A percentile compares a stretch with the other conserved stretches of the same genome.
These are phyloP conservation scores for Anastrepha obliqua DNA, from an alignment of 1,140 invertebrate genomes.

Conservation along the genomic window DNA sequence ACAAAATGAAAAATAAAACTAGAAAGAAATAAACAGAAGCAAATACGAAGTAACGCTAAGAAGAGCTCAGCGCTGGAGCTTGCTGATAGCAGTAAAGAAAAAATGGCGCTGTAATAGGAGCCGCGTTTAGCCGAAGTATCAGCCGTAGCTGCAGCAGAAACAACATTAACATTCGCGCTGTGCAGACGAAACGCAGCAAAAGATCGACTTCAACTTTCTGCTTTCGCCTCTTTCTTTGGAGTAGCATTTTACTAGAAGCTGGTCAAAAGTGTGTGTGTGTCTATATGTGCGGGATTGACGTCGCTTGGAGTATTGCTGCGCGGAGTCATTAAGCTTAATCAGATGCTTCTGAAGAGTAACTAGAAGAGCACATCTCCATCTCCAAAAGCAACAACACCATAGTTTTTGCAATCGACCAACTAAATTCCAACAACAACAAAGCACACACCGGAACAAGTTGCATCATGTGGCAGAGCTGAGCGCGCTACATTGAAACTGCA, in stretches of 20 bases:
- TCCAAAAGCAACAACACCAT: neutral
- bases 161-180: neutral
- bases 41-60: neutral
- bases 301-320: neutral
- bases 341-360: neutral
- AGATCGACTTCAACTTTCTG: too few species aligned
- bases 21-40: neutral
- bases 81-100: neutral
- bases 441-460: conserved; percentile 44
- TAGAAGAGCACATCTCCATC: conserved; percentile 2
- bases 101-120: neutral
- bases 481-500: neutral
- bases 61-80: neutral
- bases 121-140: neutral
- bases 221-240: conserved; percentile 6
- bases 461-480: neutral
- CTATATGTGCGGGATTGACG: too few species aligned
- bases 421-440: neutral
- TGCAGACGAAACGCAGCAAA: too few species aligned
- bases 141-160: neutral
- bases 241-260: neutral
- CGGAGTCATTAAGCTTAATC: neutral
- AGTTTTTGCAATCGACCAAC: neutral
- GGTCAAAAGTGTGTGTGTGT: neutral
- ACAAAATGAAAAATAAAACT: neutral